These are phyloP conservation scores for Eunapius fragilis DNA, from an alignment of 37 sponge, comb jelly and placozoan species.

Conservation along the genomic window DNA sequence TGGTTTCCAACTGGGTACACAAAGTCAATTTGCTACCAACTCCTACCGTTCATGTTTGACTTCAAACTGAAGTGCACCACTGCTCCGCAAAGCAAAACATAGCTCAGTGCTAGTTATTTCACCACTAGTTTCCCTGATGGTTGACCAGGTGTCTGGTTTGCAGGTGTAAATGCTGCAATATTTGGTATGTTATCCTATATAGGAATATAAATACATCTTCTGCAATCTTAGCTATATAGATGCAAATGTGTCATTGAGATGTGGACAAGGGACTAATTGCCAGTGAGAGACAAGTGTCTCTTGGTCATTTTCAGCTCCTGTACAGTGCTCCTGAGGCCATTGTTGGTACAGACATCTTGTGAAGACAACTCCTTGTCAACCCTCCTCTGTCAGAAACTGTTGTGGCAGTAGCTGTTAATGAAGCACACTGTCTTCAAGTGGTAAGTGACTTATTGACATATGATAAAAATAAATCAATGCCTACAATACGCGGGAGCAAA, in stretches of 20 bases:
- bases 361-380: conserved; percentile 11
- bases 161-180: conserved; percentile 35
- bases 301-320: background rate
- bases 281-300: background rate
- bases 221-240: background rate
- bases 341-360: background rate
- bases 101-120: conserved; percentile 22
- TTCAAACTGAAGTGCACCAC: background rate
- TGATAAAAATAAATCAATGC: background rate
- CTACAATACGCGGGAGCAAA: conserved; percentile 26
- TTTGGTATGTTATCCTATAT: background rate
- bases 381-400: conserved; percentile 9
- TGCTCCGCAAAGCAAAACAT: background rate
- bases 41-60: background rate
- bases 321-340: conserved; percentile 53
- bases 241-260: background rate
- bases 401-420: conserved; percentile 43
- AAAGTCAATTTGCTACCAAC: background rate
- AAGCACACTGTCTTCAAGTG: conserved; percentile 51
- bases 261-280: conserved; percentile 8
- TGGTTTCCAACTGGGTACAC: background rate
- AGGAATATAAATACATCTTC: background rate
- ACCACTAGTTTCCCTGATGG: conserved; percentile 60
- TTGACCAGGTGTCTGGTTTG: conserved; percentile 36
- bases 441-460: conserved; percentile 18